These are phyloP conservation scores for Polydrusus pterygomalis DNA, from an alignment of 2,888 invertebrate species.

Conservation along the genomic window DNA sequence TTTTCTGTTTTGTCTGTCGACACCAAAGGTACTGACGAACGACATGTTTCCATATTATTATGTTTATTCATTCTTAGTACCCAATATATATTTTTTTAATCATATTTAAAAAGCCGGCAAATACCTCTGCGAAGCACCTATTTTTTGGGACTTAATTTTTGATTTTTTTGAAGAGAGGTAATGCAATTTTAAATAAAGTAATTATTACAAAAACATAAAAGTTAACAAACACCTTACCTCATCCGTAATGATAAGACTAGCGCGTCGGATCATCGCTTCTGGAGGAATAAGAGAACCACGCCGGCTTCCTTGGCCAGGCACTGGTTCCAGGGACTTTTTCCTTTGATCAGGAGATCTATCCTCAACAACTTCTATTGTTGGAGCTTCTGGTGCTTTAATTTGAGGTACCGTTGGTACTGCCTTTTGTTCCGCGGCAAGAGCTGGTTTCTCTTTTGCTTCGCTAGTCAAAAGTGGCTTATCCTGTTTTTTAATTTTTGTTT, in stretches of 20 bases:
- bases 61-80: too few species aligned
- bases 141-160: too few species aligned
- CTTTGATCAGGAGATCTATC: slow-evolving; percentile 83
- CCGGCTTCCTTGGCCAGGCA: slow-evolving; percentile 76
- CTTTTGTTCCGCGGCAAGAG: slow-evolving; percentile 59
- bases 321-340: slow-evolving; percentile 78
- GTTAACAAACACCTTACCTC: slow-evolving; percentile 79
- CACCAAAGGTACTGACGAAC: too few species aligned
- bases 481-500: slow-evolving; percentile 55
- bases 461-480: slow-evolving; percentile 65
- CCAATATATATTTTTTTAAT: too few species aligned
- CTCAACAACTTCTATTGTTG: slow-evolving; percentile 90
- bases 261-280: slow-evolving; percentile 89
- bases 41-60: too few species aligned
- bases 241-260: slow-evolving; percentile 93
- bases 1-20: not conserved
- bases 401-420: slow-evolving; percentile 74
- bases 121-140: too few species aligned
- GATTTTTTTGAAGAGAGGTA: slow-evolving; percentile 14
- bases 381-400: slow-evolving; percentile 84
- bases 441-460: slow-evolving; percentile 60
- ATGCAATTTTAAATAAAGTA: slow-evolving; percentile 17
- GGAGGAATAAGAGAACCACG: slow-evolving; percentile 93
- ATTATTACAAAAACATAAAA: not conserved
- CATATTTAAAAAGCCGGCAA: too few species aligned